A percentile compares a stretch with the other conserved stretches of the same genome.
These are phyloP conservation scores for Atherinosoma microstoma DNA, from an alignment of 2,797 vertebrate genomes.

Conservation along the genomic window DNA sequence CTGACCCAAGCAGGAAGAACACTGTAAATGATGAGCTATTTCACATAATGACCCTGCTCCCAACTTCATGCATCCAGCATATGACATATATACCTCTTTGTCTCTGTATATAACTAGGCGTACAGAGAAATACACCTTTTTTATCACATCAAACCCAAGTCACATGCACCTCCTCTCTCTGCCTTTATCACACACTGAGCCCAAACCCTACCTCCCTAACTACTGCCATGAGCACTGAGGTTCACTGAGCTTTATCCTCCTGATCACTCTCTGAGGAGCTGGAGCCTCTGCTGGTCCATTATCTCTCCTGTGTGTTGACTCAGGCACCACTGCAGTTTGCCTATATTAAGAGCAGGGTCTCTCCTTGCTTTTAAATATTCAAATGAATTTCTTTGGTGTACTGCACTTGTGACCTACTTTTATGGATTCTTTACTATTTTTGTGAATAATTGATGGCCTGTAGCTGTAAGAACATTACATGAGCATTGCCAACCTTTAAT, in stretches of 20 bases:
- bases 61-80: conserved; percentile 21
- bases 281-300: conserved; percentile 53
- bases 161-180: conserved; percentile 36
- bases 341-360: conserved; percentile 24
- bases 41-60: conserved; percentile 48
- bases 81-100: conserved; percentile 38
- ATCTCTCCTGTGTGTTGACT: conserved; percentile 50
- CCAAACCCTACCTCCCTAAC: conserved; percentile 46
- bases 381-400: conserved; percentile 56
- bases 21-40: conserved; percentile 49
- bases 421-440: conserved; percentile 69
- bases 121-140: conserved; percentile 24
- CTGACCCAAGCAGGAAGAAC: conserved; percentile 49
- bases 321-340: conserved; percentile 35
- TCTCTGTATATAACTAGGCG: conserved; percentile 41
- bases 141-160: conserved; percentile 46
- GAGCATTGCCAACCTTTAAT: conserved; percentile 48
- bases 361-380: conserved; percentile 60
- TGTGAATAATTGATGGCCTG: conserved; percentile 72
- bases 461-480: conserved; percentile 51
- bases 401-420: conserved; percentile 59
- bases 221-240: conserved; percentile 59
- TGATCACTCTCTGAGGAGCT: conserved; percentile 53
- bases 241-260: conserved; percentile 70
- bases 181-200: conserved; percentile 49